phyloP scores from a whole-genome alignment of 1,140 invertebrate species.

The Lutraria rhynchaena region DNA sequence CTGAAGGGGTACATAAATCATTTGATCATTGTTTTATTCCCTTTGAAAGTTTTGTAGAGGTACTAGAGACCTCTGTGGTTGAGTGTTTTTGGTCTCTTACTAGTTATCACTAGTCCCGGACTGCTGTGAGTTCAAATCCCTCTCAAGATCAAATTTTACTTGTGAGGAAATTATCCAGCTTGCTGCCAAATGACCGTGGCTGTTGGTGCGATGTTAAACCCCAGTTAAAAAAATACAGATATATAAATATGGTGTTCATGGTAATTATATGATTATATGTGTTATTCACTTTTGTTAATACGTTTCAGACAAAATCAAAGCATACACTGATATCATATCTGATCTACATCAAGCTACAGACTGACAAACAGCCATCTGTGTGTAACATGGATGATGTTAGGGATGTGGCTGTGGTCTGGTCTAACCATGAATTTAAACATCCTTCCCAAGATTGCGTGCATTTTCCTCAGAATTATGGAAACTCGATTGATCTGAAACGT shows the following conservation, averaged over 20 bases:
- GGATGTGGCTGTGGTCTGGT: constrained; percentile 68
- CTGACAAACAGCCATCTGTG: constrained; percentile 65
- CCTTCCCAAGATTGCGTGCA: constrained; percentile 69
- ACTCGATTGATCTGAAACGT: constrained; percentile 65
- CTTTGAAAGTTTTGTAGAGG: too few species aligned
- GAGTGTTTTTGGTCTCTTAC: too few species aligned
- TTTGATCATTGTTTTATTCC: too few species aligned
- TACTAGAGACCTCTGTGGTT: too few species aligned
- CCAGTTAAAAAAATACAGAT: background rate
- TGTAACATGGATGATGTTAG: constrained; percentile 71
- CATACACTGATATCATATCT: constrained; percentile 75
- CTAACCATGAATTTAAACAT: constrained; percentile 74
- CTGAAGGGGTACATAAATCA: too few species aligned
- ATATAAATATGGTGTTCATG: background rate
- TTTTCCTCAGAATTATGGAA: constrained; percentile 74
- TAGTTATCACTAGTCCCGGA: too few species aligned
- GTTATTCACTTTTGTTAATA: background rate
- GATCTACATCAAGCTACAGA: constrained; percentile 76
- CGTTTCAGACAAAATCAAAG: constrained; percentile 67
- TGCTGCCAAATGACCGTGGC: background rate
- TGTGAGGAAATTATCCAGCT: background rate
- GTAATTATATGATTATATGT: background rate
- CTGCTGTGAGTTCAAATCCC: too few species aligned
- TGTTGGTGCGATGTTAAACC: background rate
- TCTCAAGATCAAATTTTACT: too few species aligned